A percentile compares a stretch with the other conserved stretches of the same genome.
These are phyloP conservation scores for Drosophila jambulina DNA, from an alignment of 1,140 invertebrate genomes.

Conservation along the genomic window DNA sequence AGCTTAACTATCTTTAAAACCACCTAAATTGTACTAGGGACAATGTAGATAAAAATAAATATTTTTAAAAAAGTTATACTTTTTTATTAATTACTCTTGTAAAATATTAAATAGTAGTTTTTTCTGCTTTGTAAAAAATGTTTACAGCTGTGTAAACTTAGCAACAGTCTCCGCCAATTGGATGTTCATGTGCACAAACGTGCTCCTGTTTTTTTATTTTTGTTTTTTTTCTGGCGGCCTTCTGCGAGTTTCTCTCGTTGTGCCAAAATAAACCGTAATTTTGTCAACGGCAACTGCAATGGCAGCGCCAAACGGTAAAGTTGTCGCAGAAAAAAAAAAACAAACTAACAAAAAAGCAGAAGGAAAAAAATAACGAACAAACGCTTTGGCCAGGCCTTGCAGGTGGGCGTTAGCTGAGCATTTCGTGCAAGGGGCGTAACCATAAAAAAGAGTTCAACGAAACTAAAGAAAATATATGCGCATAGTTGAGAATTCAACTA, in stretches of 20 bases:
- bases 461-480: constrained; percentile 42
- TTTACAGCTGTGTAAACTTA: not conserved
- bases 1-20: no score
- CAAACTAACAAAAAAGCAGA: constrained; percentile 1
- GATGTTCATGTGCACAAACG: constrained; percentile 9
- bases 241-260: constrained; percentile 15
- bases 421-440: constrained; percentile 41
- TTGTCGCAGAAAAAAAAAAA: constrained; percentile 30
- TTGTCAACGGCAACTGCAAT: constrained; percentile 54
- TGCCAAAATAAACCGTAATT: constrained; percentile 54
- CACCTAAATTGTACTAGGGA: not conserved
- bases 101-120: not conserved
- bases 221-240: not conserved
- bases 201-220: constrained; percentile 16
- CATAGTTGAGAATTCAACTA: constrained; percentile 28
- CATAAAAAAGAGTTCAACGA: constrained; percentile 43
- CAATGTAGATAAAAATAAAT: not conserved
- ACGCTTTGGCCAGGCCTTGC: constrained; percentile 8
- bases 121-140: not conserved
- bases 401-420: constrained; percentile 35
- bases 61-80: not conserved
- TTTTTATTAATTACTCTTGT: not conserved
- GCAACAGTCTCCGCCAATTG: constrained; percentile 12
- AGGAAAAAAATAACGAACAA: not conserved
- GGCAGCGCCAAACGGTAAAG: constrained; percentile 28